Percentiles rank a stretch among this genome's conserved stretches.
phyloP scores from a whole-genome alignment of 2,797 vertebrate species.

The Premnoplex brunnescens region DNA sequence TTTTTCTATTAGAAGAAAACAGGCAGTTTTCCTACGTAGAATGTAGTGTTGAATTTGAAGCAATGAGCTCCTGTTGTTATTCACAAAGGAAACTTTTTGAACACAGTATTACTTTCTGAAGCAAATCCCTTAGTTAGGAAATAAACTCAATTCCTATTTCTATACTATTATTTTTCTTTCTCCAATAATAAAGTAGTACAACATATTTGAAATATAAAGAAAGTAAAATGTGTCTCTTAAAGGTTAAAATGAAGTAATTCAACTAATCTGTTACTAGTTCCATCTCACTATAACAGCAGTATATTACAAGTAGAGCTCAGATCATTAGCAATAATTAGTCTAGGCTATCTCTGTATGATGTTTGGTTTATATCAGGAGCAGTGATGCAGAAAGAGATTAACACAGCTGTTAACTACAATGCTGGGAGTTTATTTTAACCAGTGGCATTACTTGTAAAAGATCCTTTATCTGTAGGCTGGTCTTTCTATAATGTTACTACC shows the following conservation, averaged over 20 bases:
- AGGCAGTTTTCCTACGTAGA: not conserved
- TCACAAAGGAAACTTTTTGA: not conserved
- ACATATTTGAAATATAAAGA: not conserved
- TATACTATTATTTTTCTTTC: not conserved
- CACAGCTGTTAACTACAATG: constrained; percentile 34
- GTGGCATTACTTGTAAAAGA: not conserved
- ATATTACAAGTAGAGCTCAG: not conserved
- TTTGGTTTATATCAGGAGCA: constrained; percentile 32
- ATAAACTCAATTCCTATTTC: not conserved
- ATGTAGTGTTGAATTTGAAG: not conserved
- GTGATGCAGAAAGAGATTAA: constrained; percentile 48
- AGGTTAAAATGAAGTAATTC: not conserved
- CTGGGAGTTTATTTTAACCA: not conserved
- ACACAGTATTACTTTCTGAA: not conserved
- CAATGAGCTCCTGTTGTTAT: not conserved
- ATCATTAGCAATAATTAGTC: constrained; percentile 47
- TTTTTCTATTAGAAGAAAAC: not conserved
- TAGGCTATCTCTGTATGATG: not conserved
- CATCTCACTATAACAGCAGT: not conserved
- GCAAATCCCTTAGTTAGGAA: not conserved
- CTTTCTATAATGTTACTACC: not conserved
- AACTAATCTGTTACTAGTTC: not conserved
- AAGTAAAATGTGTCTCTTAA: not conserved
- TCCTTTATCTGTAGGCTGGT: not conserved
- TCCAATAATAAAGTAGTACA: not conserved